Evolutionary conservation across 2,113 vertebrate genomes (phyloP).

Genomic region (Lonchura striata): DNA sequence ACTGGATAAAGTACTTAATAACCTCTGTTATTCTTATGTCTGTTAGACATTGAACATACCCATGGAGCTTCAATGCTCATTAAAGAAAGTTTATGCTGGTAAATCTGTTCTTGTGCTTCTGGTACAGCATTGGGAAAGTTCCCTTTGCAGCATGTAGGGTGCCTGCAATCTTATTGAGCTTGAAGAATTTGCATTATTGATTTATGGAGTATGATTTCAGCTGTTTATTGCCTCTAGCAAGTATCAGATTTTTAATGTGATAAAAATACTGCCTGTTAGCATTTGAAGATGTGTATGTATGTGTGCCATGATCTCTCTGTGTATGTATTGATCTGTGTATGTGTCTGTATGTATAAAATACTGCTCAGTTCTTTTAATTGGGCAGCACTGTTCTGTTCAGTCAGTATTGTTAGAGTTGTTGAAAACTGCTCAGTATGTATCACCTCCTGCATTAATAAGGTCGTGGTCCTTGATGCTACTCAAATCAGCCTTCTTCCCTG

Average conservation of each 20-base stretch:
- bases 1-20: background rate
- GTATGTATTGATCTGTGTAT: background rate
- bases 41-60: background rate
- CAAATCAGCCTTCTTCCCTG: background rate
- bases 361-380: background rate
- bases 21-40: background rate
- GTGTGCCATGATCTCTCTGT: background rate
- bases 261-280: background rate
- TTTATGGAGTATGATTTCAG: background rate
- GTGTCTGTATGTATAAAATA: background rate
- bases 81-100: background rate
- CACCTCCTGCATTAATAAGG: background rate
- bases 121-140: background rate
- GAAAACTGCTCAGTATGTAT: background rate
- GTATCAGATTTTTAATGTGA: background rate
- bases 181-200: background rate
- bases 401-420: background rate
- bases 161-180: background rate
- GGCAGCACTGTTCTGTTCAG: background rate
- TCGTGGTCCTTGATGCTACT: background rate
- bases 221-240: background rate
- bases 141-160: background rate
- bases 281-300: accelerated
- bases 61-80: background rate
- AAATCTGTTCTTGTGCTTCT: background rate